phyloP scores from a whole-genome alignment of 1,140 invertebrate species.

The Magallana ariakensis region DNA sequence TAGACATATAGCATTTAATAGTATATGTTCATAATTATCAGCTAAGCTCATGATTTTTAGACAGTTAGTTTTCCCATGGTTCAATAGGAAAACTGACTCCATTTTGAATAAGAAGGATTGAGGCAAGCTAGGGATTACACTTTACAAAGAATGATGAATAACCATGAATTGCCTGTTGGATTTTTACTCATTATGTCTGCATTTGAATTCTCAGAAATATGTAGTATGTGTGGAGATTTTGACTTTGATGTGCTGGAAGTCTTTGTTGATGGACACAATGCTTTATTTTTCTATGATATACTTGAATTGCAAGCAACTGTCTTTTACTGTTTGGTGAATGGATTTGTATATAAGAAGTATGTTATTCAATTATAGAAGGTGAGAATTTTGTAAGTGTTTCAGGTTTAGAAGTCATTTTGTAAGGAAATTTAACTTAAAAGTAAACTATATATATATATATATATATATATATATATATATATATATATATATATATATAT shows the following conservation, averaged over 20 bases:
- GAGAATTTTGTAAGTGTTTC: background rate
- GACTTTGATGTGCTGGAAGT: constrained; percentile 30
- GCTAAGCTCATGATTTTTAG: background rate
- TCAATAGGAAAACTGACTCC: background rate
- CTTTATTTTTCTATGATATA: constrained; percentile 23
- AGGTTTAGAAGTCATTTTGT: too few relatives aligned
- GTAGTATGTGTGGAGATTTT: constrained; percentile 31
- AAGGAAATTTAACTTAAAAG: too few relatives aligned
- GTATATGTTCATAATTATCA: background rate
- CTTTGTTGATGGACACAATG: constrained; percentile 23
- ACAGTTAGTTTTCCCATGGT: constrained; percentile 17
- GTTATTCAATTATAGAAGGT: constrained; percentile 7
- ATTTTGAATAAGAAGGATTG: background rate
- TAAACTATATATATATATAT: too few relatives aligned
- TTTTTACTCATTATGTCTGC: constrained; percentile 22
- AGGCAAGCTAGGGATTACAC: background rate
- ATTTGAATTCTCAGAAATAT: constrained; percentile 17
- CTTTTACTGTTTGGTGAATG: background rate
- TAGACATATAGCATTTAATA: too few relatives aligned
- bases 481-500: too few relatives aligned
- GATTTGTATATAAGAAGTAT: constrained; percentile 24
- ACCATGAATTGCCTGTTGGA: constrained; percentile 32
- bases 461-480: too few relatives aligned
- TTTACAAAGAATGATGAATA: background rate
- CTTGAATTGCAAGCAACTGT: constrained; percentile 28